These are phyloP conservation scores for Sarcophaga subvicina DNA, from an alignment of 2,888 invertebrate genomes.

Conservation along the genomic window DNA sequence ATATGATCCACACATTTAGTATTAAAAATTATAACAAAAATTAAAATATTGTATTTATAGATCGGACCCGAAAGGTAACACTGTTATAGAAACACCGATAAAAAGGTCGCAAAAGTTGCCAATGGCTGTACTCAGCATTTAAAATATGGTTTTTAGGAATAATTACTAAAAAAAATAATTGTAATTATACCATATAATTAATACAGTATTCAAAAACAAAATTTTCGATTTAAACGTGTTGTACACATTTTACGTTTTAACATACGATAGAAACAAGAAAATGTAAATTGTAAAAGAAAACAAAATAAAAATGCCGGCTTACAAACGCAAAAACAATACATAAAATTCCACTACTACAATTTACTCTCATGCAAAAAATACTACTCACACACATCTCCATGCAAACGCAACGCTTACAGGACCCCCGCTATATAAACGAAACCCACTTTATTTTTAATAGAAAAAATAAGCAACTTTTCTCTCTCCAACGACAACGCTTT, in stretches of 20 bases:
- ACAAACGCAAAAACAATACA: conserved; percentile 36
- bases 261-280: conserved; percentile 19
- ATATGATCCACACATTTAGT: too few species aligned
- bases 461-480: conserved; percentile 22
- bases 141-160: too few species aligned
- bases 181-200: too few species aligned
- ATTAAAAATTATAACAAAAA: too few species aligned
- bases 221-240: too few species aligned
- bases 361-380: neutral
- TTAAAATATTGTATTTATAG: too few species aligned
- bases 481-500: conserved; percentile 1
- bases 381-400: neutral
- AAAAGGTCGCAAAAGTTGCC: too few species aligned
- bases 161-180: too few species aligned
- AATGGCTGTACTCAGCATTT: too few species aligned
- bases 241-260: conserved; percentile 7
- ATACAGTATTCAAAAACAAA: too few species aligned
- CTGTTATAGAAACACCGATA: too few species aligned
- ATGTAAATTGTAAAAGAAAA: conserved; percentile 21
- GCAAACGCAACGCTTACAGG: neutral
- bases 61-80: too few species aligned
- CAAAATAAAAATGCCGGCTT: conserved; percentile 59
- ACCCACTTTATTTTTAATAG: conserved; percentile 35
- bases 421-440: conserved; percentile 39
- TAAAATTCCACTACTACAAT: conserved; percentile 42